Conservation (phyloP, 2,888 invertebrate genomes). For the Lepidochitona cinerea region DNA sequence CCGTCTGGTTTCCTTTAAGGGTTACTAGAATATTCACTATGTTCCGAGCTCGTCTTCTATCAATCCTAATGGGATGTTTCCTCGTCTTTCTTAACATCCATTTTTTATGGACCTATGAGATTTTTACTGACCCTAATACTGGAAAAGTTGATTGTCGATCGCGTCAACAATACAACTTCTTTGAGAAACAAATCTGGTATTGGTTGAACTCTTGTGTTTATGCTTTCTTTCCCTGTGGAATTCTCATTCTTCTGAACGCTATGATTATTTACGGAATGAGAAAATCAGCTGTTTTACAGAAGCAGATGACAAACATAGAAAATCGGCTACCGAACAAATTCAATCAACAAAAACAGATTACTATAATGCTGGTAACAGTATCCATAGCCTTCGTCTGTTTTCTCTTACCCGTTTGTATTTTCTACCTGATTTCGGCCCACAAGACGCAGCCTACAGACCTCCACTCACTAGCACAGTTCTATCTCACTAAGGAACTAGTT, state of each 20-base stretch:
- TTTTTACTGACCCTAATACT: slow-evolving; percentile 13
- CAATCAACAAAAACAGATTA: slow-evolving; percentile 52
- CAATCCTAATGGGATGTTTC: not conserved
- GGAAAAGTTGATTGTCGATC: slow-evolving; percentile 26
- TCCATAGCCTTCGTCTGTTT: slow-evolving; percentile 51
- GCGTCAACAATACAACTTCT: slow-evolving; percentile 26
- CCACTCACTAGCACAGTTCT: slow-evolving; percentile 36
- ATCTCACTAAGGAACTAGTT: slow-evolving; percentile 34
- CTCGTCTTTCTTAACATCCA: not conserved
- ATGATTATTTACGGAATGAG: slow-evolving; percentile 48
- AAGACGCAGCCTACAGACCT: slow-evolving; percentile 39
- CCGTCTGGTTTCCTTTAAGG: slow-evolving; percentile 1
- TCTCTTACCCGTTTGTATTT: slow-evolving; percentile 50
- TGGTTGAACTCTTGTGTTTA: slow-evolving; percentile 55
- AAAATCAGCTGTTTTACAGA: slow-evolving; percentile 32
- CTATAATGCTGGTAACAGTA: slow-evolving; percentile 52
- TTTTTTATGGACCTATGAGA: slow-evolving; percentile 20
- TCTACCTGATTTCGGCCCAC: slow-evolving; percentile 42
- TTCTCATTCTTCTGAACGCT: slow-evolving; percentile 47
- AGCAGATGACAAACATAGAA: slow-evolving; percentile 26
- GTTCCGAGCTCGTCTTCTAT: not conserved
- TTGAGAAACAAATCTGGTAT: slow-evolving; percentile 45
- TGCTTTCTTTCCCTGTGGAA: slow-evolving; percentile 45
- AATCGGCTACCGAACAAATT: slow-evolving; percentile 36
- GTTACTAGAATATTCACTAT: not conserved